Percentiles rank a stretch among this genome's conserved stretches.
These are phyloP conservation scores for Scomber scombrus DNA, from an alignment of 2,113 vertebrate genomes.

Conservation along the genomic window DNA sequence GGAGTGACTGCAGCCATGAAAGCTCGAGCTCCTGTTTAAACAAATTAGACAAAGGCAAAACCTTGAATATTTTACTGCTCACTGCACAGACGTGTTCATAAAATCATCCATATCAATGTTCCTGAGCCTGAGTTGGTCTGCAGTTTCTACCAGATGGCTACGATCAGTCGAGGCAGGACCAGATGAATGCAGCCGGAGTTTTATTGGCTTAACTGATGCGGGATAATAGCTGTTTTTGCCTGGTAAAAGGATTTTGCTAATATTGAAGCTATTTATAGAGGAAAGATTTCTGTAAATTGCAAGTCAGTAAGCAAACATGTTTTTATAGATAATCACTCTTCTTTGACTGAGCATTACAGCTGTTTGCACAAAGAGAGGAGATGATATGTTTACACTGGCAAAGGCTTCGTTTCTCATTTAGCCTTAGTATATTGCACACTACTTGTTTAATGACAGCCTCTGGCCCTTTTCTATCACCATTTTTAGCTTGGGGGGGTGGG, in stretches of 20 bases:
- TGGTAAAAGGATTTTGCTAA: slow-evolving; percentile 29
- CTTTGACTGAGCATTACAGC: background rate
- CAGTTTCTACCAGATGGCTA: slow-evolving; percentile 73
- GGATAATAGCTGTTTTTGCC: slow-evolving; percentile 42
- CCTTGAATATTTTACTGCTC: slow-evolving; percentile 67
- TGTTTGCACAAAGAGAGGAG: background rate
- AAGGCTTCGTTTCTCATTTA: background rate
- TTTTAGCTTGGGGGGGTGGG: no score
- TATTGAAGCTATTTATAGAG: slow-evolving; percentile 8
- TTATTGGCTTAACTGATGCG: slow-evolving; percentile 49
- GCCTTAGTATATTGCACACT: background rate
- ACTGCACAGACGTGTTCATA: slow-evolving; percentile 65
- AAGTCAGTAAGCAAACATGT: slow-evolving; percentile 18
- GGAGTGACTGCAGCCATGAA: slow-evolving; percentile 39
- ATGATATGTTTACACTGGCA: background rate
- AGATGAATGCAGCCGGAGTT: slow-evolving; percentile 30
- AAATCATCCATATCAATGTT: slow-evolving; percentile 76
- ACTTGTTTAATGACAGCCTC: no score
- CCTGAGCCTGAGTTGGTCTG: slow-evolving; percentile 29
- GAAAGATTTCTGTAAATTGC: slow-evolving; percentile 9
- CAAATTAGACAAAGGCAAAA: slow-evolving; percentile 73
- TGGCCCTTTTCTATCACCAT: no score
- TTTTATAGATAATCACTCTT: background rate
- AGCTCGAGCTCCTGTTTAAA: slow-evolving; percentile 72
- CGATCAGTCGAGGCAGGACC: slow-evolving; percentile 41